Evolutionary conservation across 1,140 invertebrate species (phyloP), one percentile per base, ranked within the genome.

Genomic region (Choristoneura fumiferana): DNA sequence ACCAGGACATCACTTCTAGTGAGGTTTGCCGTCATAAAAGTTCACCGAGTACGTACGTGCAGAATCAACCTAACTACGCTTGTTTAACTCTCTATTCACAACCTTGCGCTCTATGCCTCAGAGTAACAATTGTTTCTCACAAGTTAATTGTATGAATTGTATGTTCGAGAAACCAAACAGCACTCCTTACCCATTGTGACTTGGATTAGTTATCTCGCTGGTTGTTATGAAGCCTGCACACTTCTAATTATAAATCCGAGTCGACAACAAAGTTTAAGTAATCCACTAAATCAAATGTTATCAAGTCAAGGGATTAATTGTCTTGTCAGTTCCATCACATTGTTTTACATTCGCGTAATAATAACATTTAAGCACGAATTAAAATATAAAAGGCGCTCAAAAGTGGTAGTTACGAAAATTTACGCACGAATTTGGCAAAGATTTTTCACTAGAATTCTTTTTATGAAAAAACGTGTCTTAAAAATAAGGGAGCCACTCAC

Each of bases 401-500:
- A 49, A 49, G 22, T 49, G 43, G 43, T 49, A 49, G 43, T 49
- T 49, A 49, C 43, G 43, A 6, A 49, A 49, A 49, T 49, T 49
- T 49, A 49, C 43, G 43, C 18, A 49, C 18, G n/a, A 29, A 49
- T 49, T 49, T 49, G 4, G 43, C 18, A n/a, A 49, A 49, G 43
- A 49, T 49, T 49, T 49, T 49, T 49, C 43, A 49, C 43, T 49
- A 49, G 43, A 49, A 4, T 49, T 49, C 43, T 49, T 49, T 49
- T 49, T 49, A 49, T 49, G 43, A 49, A 49, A n/a, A 49, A 57
- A 67, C 69, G 69, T 71, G 65, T 69, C 60, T 56, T 62, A 69
- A 71, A 67, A 71, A 71, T 71, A 65, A 69, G 69, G 63, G 65
- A 71, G 60, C 58, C 64, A 69, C 62, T 69, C 60, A 58, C 53